Evolutionary conservation across 2,888 invertebrate species (phyloP), one percentile per base, ranked within the genome.

Genomic region (Boloria euphrosyne): DNA sequence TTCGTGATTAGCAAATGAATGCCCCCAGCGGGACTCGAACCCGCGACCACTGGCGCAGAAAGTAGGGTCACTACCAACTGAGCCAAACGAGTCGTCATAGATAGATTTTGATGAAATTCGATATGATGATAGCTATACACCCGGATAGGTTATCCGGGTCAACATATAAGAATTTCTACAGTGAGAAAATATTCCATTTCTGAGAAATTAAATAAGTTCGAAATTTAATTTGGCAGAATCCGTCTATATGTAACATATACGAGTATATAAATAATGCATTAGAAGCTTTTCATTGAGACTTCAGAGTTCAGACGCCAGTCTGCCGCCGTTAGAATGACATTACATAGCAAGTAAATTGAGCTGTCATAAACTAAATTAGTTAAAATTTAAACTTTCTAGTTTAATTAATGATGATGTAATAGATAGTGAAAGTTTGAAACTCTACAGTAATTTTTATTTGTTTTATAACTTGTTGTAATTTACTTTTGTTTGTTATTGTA

Each of bases 261-360:
- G 22, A 22, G 22, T 22, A 22, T 22, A 22, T 22, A 22, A 2
- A 22, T 27, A 16, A 38, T 38, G 59, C 47, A 46, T 57, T 13
- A n/a, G n/a, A 46, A 17, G 43, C n/a, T 55, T 27, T 31, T 31
- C 1, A 31, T 31, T 2, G 10, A 31, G 31, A 10, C 13, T 16
- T 16, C 1, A 47, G n/a, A 44, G 17, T 59, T n/a, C n/a, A 58
- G 59, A 55, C 60, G 65, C 54, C 68, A 55, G 46, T 44, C 4
- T 47, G 65, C 60, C 68, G 62, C 68, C 53, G 49, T 62, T 16
- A 43, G 5, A 16, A 17, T 46, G 17, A 58, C 58, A 10, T 27
- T 53, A n/a, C 16, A 31, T 53, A n/a, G 53, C n/a, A 47, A 16
- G 7, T 57, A 43, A 62, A 49, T 59, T 49, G 49, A 49, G 14